These are phyloP conservation scores for Apostichopus leukothele DNA, from an alignment of 53 echinoderm and acorn worm species.

Conservation along the genomic window DNA sequence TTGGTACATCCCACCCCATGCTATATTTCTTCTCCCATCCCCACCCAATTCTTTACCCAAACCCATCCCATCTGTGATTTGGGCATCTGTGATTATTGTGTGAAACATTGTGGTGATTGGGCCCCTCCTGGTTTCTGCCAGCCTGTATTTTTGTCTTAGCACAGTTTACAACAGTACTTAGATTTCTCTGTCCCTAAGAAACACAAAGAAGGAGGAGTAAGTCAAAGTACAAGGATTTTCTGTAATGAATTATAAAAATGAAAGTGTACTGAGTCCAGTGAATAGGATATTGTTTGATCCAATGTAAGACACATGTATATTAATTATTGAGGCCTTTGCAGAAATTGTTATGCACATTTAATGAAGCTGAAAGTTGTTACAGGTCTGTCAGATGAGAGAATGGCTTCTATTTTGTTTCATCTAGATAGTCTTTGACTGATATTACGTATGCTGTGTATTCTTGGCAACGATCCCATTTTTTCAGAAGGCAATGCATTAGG, in stretches of 20 bases:
- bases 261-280: background rate
- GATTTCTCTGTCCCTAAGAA: background rate
- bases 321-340: no score
- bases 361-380: no score
- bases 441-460: no score
- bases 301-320: no score
- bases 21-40: no score
- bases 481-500: no score
- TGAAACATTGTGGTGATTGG: conserved; percentile 8
- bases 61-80: conserved; percentile 7
- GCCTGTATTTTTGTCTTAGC: conserved; percentile 13
- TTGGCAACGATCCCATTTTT: no score
- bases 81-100: conserved; percentile 13
- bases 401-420: no score
- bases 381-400: no score
- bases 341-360: no score
- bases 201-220: conserved; percentile 9
- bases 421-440: no score
- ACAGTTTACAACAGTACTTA: conserved; percentile 13
- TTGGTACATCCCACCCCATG: no score
- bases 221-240: conserved; percentile 13
- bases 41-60: background rate
- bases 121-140: conserved; percentile 8
- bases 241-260: conserved; percentile 2
- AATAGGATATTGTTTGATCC: background rate